These are phyloP conservation scores for Colossoma macropomum DNA, from an alignment of 2,113 vertebrate species.

Conservation along the genomic window DNA sequence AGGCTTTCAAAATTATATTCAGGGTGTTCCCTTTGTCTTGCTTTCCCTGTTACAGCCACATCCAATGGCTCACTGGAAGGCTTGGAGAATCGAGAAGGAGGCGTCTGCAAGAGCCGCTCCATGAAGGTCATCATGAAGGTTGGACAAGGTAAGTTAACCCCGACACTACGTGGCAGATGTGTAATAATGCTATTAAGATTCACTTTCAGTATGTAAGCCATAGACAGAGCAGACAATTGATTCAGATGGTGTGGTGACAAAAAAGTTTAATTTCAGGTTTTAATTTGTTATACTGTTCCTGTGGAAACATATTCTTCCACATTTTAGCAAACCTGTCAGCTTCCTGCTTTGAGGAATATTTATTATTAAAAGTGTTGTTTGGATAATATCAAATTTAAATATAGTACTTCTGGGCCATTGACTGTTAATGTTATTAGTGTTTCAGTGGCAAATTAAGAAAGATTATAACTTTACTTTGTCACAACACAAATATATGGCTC, in stretches of 20 bases:
- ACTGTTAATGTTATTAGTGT: background rate
- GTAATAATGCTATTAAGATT: background rate
- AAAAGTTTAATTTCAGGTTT: background rate
- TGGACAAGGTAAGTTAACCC: conserved; percentile 85
- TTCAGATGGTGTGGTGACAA: background rate
- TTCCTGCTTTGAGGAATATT: background rate
- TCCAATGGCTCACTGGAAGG: conserved; percentile 85
- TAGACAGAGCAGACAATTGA: no score
- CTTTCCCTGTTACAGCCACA: conserved; percentile 4
- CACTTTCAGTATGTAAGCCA: background rate
- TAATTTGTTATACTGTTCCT: background rate
- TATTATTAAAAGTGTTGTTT: background rate
- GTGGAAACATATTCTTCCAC: background rate
- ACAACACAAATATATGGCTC: background rate
- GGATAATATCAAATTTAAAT: background rate
- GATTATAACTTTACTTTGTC: background rate
- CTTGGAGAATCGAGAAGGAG: conserved; percentile 94
- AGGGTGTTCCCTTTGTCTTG: background rate
- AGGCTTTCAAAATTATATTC: background rate
- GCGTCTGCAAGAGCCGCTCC: conserved; percentile 89
- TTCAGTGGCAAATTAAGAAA: background rate
- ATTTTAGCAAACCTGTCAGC: background rate
- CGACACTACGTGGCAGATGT: background rate
- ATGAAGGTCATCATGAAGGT: conserved; percentile 99
- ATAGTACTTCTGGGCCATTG: background rate